Evolutionary conservation across 2,797 vertebrate genomes (phyloP), one percentile per base, ranked within the genome.

Genomic region (Brotula barbata): DNA sequence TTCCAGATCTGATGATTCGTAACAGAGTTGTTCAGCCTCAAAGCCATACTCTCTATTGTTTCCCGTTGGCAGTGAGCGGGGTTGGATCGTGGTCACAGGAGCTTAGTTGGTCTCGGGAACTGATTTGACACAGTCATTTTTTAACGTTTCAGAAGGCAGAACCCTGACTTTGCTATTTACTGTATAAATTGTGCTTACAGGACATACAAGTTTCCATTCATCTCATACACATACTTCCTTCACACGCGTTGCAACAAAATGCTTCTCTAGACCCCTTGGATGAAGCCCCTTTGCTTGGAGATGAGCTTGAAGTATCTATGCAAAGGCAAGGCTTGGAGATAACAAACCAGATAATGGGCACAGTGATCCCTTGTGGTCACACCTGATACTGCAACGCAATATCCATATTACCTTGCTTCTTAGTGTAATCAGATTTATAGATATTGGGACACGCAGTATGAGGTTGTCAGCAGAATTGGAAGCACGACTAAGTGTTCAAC

Each of bases 61-160:
- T n/a, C n/a, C 25, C 25, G 10, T 34, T 42, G 58, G 88, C 90
- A 91, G 89, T 89, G 87, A 71, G 68, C n/a, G 60, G 77, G 76
- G 80, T 83, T 88, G 79, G 77, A 79, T 76, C 60, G 64, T 86
- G 69, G 78, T 77, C 60, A 46, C 50, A 64, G 44, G 46, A 1
- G 6, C 22, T 40, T 53, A 40, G 22, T 53, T 61, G 42, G 39
- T 63, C 52, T 78, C 14, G 34, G 37, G n/a, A 71, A 43, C n/a
- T 6, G 6, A 31, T 28, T 28, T 28, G n/a, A n/a, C n/a, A n/a
- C n/a, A n/a, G n/a, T n/a, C n/a, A n/a, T n/a, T n/a, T n/a, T n/a
- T n/a, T n/a, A n/a, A n/a, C n/a, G n/a, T n/a, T n/a, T n/a, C n/a
- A n/a, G n/a, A 10, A 1, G 14, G 14, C 51, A 36, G 49, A 48